Evolutionary conservation across 2,113 vertebrate species (phyloP).

Genomic region (Heterotilapia buettikoferi): DNA sequence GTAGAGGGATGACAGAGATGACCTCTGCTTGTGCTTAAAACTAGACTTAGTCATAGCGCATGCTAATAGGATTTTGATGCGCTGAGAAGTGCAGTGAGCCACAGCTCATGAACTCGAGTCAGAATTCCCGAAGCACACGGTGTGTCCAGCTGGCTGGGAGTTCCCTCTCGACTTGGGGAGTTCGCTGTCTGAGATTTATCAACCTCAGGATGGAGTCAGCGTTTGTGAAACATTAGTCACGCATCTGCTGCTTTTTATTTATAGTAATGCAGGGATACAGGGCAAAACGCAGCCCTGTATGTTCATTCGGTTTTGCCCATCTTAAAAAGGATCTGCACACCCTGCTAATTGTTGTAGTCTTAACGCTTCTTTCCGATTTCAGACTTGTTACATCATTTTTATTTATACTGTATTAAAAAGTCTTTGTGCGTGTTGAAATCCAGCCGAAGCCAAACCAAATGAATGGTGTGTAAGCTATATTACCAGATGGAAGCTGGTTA

Average conservation of each 20-base stretch:
- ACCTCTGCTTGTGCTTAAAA: not conserved
- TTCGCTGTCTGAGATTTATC: not conserved
- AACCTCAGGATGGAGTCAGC: conserved; percentile 17
- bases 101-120: not conserved
- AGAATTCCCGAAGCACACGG: not conserved
- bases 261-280: not conserved
- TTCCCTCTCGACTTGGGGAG: conserved; percentile 12
- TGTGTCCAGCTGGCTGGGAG: conserved; percentile 47
- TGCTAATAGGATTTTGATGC: not conserved
- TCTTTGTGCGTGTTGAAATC: not conserved
- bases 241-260: conserved; percentile 32
- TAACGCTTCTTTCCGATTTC: not conserved
- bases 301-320: not conserved
- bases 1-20: not conserved
- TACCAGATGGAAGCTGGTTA: conserved; percentile 25
- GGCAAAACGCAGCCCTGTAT: not conserved
- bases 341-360: not conserved
- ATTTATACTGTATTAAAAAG: not conserved
- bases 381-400: not conserved
- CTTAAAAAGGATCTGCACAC: not conserved
- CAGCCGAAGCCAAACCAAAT: not conserved
- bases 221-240: conserved; percentile 8
- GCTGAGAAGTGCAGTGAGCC: not conserved
- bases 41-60: not conserved
- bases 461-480: not conserved